Base-by-base conservation (phyloP, 2,888 invertebrate genomes). In the Polydrusus cervinus region DNA sequence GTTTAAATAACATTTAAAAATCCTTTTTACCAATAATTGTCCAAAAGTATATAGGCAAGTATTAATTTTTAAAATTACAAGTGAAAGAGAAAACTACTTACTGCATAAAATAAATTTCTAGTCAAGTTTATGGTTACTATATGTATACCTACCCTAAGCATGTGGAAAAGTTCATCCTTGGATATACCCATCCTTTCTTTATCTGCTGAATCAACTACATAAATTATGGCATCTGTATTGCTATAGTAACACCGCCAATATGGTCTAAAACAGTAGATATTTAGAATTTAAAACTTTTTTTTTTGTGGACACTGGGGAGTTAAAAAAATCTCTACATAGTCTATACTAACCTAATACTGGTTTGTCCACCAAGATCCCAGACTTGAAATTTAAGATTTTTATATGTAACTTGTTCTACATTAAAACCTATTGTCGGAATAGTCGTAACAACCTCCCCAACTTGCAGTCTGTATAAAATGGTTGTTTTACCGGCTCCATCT, bases 221-320 rank as follows among this genome's bases (percentile, higher is more conserved):
- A 99, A 84, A 99, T 99, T 83, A 99, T 98, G 85, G 99, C 99
- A 90, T 99, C 99, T 86, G 99, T 99, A 89, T 99, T 99, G 81
- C 98, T 97, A 88, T 98, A 99, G 88, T 99, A 99, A 91, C 99
- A 99, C 88, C 99, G 92, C 99, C 99, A 99, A 87, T 99, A 99
- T 0, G 99, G 99, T 89, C 98, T 97, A 88, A 74, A 91, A 90
- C 67, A 53, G 25, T 2, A 45, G 14, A 3, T 62, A 40, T 16
- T 18, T 61, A 2, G 51, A 67, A 66, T n/a, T n/a, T 18, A 40
- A 40, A 18, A 14, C 30, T 38, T 30, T 5, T 30, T 7, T 30
- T 30, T 30, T 30, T 34, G 34, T 34, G 34, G 34, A 34, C 30
- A 7, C 30, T 30, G 30, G 3, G 30, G 30, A 30, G 3, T 30